Conservation (phyloP, 2,113 vertebrate genomes). For the Aldabrachelys gigantea region DNA sequence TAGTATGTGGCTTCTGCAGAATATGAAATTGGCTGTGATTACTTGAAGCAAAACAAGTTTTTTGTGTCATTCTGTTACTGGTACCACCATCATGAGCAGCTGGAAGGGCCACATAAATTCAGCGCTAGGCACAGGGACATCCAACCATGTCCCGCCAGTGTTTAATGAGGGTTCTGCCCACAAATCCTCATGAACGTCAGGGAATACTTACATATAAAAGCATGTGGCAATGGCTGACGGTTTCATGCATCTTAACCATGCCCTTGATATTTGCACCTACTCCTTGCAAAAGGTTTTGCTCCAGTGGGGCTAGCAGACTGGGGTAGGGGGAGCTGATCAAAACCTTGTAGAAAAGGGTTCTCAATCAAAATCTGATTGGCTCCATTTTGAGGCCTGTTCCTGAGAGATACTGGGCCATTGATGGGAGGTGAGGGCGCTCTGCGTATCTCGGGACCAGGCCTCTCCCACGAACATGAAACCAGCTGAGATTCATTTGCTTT, state of each 20-base stretch:
- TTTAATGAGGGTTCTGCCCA: fast-evolving
- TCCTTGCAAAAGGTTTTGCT: background rate
- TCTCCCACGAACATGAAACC: background rate
- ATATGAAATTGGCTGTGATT: fast-evolving
- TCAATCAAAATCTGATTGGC: background rate
- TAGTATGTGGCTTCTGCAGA: background rate
- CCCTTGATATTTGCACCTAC: background rate
- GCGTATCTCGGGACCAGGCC: background rate
- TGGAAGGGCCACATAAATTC: fast-evolving
- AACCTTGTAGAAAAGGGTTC: background rate
- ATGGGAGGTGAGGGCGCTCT: background rate
- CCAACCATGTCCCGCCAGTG: fast-evolving
- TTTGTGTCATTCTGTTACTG: background rate
- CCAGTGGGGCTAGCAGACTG: background rate
- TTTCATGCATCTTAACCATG: background rate
- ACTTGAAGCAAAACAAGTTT: background rate
- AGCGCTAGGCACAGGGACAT: fast-evolving
- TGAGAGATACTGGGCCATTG: background rate
- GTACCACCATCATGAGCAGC: fast-evolving
- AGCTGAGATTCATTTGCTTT: background rate
- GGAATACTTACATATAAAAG: background rate
- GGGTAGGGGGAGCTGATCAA: background rate
- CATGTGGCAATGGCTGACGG: background rate
- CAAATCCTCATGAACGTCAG: too few species aligned
- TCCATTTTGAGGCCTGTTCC: background rate